Evolutionary conservation across 2,888 invertebrate genomes (phyloP).

Genomic region (Deilephila elpenor): DNA sequence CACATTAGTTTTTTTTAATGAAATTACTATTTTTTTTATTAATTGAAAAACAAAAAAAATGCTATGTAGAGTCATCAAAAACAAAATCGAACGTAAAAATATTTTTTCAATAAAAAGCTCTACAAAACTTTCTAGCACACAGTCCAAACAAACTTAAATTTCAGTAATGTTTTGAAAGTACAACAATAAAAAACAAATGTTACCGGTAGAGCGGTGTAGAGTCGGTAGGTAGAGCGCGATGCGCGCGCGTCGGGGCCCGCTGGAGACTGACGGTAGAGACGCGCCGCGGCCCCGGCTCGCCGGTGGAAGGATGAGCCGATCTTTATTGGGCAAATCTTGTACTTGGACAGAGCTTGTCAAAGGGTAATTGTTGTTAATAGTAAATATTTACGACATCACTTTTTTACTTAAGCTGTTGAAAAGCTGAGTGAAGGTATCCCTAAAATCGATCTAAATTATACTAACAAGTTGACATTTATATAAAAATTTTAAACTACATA

Average conservation of each 20-base stretch:
- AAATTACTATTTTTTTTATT: neutral
- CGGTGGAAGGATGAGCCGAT: conserved; percentile 46
- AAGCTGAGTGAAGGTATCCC: too few species aligned
- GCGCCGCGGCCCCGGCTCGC: conserved; percentile 45
- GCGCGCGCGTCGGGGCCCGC: conserved; percentile 59
- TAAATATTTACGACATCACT: too few species aligned
- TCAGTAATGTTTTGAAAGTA: conserved; percentile 37
- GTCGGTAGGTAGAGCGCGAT: conserved; percentile 53
- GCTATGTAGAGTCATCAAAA: neutral
- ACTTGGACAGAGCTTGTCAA: neutral
- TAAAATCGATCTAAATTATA: too few species aligned
- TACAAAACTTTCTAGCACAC: neutral
- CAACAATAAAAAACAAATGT: conserved; percentile 44
- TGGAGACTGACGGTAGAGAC: conserved; percentile 57
- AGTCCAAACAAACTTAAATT: neutral
- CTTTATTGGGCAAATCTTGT: conserved; percentile 54
- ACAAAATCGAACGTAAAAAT: neutral
- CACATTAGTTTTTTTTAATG: neutral
- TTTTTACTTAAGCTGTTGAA: too few species aligned
- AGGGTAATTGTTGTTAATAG: too few species aligned
- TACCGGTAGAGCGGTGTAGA: conserved; percentile 44
- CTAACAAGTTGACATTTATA: too few species aligned
- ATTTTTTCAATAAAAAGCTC: neutral
- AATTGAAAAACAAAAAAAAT: neutral
- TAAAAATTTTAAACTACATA: too few species aligned